phyloP scores from a whole-genome alignment of 2,113 vertebrate species.

The Larimichthys crocea region DNA sequence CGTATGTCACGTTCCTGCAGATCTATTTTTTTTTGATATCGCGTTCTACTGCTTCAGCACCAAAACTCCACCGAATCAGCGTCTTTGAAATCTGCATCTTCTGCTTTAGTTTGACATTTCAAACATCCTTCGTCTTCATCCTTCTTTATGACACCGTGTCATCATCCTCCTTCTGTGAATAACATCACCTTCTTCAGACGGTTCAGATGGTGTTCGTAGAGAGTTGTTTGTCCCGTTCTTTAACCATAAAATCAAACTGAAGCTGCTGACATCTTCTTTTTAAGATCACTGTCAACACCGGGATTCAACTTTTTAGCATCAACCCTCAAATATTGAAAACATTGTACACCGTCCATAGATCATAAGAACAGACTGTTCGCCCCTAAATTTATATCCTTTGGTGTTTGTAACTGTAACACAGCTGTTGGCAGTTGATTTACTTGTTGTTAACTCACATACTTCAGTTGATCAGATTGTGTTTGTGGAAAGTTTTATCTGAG shows the following conservation, averaged over 20 bases:
- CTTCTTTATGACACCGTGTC: not conserved
- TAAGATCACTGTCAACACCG: not conserved
- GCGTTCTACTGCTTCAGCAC: not conserved
- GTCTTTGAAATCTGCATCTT: not conserved
- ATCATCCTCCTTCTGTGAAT: not conserved
- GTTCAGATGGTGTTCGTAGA: not conserved
- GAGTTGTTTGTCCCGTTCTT: not conserved
- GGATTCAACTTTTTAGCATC: not conserved
- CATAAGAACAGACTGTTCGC: not conserved
- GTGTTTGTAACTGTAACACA: not conserved
- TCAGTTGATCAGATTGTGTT: not conserved
- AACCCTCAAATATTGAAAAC: too few relatives aligned
- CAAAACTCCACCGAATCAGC: not conserved
- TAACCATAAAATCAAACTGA: not conserved
- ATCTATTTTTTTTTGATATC: too few relatives aligned
- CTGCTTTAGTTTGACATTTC: not conserved
- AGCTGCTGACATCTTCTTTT: slow-evolving; percentile 6
- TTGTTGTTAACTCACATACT: not conserved
- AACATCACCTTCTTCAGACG: not conserved
- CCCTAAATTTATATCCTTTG: not conserved
- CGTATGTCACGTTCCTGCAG: not conserved
- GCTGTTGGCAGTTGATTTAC: not conserved
- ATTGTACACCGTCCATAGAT: not conserved
- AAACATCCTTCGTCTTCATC: not conserved
- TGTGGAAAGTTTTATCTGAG: not conserved